Evolutionary conservation across 2,888 invertebrate species (phyloP).

Genomic region (Lasioglossum vierecki): DNA sequence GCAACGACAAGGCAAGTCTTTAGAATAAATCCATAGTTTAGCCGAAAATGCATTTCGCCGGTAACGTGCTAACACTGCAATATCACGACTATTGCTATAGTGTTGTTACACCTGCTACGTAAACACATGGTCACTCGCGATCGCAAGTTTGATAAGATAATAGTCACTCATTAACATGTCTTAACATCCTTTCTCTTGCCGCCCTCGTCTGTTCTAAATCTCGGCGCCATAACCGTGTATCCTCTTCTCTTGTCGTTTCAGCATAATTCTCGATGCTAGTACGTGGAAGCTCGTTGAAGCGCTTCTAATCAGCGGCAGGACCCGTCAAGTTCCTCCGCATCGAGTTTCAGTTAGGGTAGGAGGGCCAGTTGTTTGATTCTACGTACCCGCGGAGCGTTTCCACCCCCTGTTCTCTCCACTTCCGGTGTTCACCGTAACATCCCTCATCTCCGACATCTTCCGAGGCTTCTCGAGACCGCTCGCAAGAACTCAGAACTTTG

Average conservation of each 20-base stretch:
- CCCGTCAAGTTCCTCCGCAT: constrained; percentile 79
- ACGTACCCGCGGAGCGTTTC: constrained; percentile 31
- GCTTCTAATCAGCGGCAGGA: constrained; percentile 82
- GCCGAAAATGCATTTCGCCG: not conserved
- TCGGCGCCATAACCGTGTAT: constrained; percentile 6
- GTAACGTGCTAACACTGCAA: not conserved
- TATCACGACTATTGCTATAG: not conserved
- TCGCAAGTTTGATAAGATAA: no score
- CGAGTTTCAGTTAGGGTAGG: constrained; percentile 72
- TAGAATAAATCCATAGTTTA: not conserved
- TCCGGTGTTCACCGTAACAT: constrained; percentile 63
- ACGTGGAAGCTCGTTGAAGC: constrained; percentile 78
- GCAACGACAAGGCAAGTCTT: no score
- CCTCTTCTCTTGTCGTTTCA: constrained; percentile 65
- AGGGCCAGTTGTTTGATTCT: constrained; percentile 45
- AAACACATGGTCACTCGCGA: no score
- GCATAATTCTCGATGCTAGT: constrained; percentile 76
- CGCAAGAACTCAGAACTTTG: constrained; percentile 76
- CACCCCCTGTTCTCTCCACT: constrained; percentile 16
- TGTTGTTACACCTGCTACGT: no score
- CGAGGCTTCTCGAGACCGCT: constrained; percentile 46
- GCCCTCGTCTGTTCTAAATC: not conserved
- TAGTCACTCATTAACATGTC: constrained; percentile 52
- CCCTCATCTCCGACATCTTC: constrained; percentile 65
- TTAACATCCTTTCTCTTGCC: constrained; percentile 29